Evolutionary conservation across 2,888 invertebrate species (phyloP).

Genomic region (Sinopyrophorus schimmeli): DNA sequence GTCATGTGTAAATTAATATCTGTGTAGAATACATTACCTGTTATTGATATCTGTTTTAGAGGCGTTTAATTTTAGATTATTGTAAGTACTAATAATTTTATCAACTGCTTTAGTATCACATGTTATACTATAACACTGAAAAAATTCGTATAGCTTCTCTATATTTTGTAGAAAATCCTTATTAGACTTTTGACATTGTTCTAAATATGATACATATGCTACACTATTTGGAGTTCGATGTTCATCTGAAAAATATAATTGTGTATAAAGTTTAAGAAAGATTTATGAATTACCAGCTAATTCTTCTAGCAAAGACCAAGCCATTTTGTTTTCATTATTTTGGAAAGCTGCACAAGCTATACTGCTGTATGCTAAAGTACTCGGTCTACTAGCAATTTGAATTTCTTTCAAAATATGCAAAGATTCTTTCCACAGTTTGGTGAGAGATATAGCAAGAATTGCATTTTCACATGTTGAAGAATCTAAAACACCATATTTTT

Average conservation of each 20-base stretch:
- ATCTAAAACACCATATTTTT: constrained; percentile 64
- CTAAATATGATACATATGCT: constrained; percentile 37
- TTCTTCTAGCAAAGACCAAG: constrained; percentile 52
- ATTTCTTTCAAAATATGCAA: constrained; percentile 64
- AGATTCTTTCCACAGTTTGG: constrained; percentile 66
- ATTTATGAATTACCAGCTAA: constrained; percentile 1
- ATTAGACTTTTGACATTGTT: constrained; percentile 19
- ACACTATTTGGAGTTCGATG: constrained; percentile 32
- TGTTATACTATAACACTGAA: constrained; percentile 58
- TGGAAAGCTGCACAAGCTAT: constrained; percentile 64
- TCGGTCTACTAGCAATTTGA: constrained; percentile 57
- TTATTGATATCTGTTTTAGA: constrained; percentile 36
- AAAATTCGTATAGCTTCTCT: constrained; percentile 62
- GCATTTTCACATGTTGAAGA: constrained; percentile 62
- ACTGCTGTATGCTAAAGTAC: constrained; percentile 57
- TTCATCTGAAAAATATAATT: constrained; percentile 35
- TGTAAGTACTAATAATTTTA: constrained; percentile 41
- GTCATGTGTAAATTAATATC: not conserved
- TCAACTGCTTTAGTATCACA: constrained; percentile 50
- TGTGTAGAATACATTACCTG: constrained; percentile 13
- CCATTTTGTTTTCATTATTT: constrained; percentile 60
- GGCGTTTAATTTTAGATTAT: constrained; percentile 34
- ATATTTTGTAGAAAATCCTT: constrained; percentile 51
- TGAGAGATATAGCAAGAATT: constrained; percentile 65
- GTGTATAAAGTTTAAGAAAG: not conserved